Evolutionary conservation across 2,113 vertebrate species (phyloP).

Genomic region (Eclectus roratus): DNA sequence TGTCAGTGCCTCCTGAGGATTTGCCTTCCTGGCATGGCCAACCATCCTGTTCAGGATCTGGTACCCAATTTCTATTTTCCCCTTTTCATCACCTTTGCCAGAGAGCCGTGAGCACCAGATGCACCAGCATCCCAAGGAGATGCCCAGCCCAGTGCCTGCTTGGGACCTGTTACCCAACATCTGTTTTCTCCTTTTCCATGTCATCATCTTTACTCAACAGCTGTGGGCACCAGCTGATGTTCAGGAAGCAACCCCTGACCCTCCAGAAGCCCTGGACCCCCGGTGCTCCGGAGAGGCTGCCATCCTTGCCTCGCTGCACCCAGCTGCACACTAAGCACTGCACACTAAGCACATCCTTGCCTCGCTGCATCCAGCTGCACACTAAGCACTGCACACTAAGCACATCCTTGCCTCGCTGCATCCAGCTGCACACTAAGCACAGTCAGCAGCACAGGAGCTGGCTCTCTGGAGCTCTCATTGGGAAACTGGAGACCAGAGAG

Average conservation of each 20-base stretch:
- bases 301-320: background rate
- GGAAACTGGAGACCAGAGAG: background rate
- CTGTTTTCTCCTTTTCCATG: background rate
- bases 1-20: background rate
- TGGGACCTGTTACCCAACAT: background rate
- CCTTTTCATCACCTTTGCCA: background rate
- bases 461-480: background rate
- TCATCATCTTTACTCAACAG: background rate
- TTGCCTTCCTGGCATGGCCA: background rate
- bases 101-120: background rate
- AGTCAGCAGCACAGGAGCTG: background rate
- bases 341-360: too few relatives aligned
- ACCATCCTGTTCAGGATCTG: background rate
- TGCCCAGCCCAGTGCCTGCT: background rate
- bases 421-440: background rate
- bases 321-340: background rate
- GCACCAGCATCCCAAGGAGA: background rate
- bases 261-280: background rate
- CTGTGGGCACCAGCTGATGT: background rate
- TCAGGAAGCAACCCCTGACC: background rate
- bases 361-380: background rate
- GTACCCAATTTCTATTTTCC: background rate
- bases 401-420: background rate
- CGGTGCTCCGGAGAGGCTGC: rapidly evolving
- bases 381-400: background rate